Conservation (phyloP, 2,113 vertebrate species). For the Origma solitaria region DNA sequence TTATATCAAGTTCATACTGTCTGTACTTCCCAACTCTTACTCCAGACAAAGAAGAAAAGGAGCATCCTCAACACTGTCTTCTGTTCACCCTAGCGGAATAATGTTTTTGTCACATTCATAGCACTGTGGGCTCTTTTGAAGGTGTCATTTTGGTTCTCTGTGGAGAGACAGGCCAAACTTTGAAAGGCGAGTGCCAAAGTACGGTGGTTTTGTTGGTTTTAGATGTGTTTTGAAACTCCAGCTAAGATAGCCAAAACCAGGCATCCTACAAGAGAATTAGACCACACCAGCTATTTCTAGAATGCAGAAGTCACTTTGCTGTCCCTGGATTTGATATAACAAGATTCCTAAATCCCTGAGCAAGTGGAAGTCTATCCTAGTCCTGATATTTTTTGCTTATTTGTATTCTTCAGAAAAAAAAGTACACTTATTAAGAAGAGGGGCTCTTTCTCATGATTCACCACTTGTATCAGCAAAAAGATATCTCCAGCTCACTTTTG, state of each 20-base stretch:
- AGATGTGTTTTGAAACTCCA: not conserved
- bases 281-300: not conserved
- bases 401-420: not conserved
- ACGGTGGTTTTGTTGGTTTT: not conserved
- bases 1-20: not conserved
- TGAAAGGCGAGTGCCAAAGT: not conserved
- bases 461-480: not conserved
- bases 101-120: not conserved
- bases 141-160: not conserved
- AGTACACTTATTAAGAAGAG: not conserved
- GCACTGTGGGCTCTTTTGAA: not conserved
- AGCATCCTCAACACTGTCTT: accelerated
- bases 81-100: not conserved
- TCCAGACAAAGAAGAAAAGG: not conserved
- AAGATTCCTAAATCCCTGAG: not conserved
- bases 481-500: not conserved
- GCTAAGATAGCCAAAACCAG: not conserved
- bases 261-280: not conserved
- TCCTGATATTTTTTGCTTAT: not conserved
- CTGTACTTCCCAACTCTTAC: not conserved
- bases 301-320: not conserved
- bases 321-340: not conserved
- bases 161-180: not conserved
- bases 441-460: not conserved
- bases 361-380: not conserved